A percentile compares a stretch with the other conserved stretches of the same genome.
phyloP scores from a whole-genome alignment of 1,140 invertebrate genomes.

The Eciton burchellii region DNA sequence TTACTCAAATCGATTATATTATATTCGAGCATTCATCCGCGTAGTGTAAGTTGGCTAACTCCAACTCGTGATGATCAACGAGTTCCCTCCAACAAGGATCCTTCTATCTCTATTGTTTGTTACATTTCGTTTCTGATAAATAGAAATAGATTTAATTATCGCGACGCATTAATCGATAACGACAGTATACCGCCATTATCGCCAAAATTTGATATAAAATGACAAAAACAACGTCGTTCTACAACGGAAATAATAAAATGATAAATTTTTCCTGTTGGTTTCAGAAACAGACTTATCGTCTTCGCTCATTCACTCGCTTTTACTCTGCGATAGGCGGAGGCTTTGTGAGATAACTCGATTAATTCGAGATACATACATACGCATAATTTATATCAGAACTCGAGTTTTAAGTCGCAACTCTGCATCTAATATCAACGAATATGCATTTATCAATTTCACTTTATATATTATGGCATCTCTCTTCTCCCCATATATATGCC shows the following conservation, averaged over 20 bases:
- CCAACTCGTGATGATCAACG: too few relatives aligned
- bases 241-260: conserved; percentile 39
- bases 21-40: too few relatives aligned
- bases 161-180: conserved; percentile 43
- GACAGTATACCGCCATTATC: conserved; percentile 39
- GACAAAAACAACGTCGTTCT: conserved; percentile 11
- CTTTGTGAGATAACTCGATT: conserved; percentile 10
- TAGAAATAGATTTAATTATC: conserved; percentile 52
- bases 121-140: conserved; percentile 54
- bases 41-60: too few relatives aligned
- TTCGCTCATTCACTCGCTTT: not conserved
- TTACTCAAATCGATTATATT: too few relatives aligned
- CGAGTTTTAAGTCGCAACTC: not conserved
- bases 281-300: not conserved
- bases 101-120: conserved; percentile 29
- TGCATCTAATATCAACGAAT: not conserved
- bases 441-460: not conserved
- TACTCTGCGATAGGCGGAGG: too few relatives aligned
- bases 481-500: too few relatives aligned
- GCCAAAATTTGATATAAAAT: conserved; percentile 32
- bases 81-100: too few relatives aligned
- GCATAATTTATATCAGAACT: conserved; percentile 1
- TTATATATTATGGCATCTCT: not conserved
- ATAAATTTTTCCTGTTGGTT: conserved; percentile 25
- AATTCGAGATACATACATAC: conserved; percentile 6